Percentiles rank a stretch among this genome's conserved stretches.
phyloP scores from a whole-genome alignment of 2,888 invertebrate genomes.

The Caenorhabditis japonica region DNA sequence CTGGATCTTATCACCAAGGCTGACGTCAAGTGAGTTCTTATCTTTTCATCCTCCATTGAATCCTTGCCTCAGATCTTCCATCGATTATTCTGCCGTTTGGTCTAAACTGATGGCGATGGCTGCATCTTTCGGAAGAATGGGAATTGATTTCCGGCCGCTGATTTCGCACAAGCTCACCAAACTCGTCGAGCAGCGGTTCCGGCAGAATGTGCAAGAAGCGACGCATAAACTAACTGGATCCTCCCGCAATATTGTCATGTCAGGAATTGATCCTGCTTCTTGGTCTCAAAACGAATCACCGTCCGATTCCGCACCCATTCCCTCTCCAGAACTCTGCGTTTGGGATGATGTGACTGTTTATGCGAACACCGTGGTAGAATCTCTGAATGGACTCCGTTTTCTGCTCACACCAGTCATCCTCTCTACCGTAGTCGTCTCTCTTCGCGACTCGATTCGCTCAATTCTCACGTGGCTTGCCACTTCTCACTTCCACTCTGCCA shows the following conservation, averaged over 20 bases:
- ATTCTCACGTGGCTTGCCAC: constrained; percentile 63
- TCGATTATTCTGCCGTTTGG: constrained; percentile 72
- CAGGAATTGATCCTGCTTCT: constrained; percentile 48
- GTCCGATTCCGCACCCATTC: constrained; percentile 53
- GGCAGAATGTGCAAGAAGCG: constrained; percentile 59
- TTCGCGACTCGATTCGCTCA: constrained; percentile 60
- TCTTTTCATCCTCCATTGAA: not conserved
- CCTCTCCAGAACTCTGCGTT: constrained; percentile 70
- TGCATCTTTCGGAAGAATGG: constrained; percentile 75
- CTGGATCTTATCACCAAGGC: constrained; percentile 66
- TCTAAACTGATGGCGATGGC: constrained; percentile 73
- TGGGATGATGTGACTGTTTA: constrained; percentile 76
- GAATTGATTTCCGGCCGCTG: constrained; percentile 73
- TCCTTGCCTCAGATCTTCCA: constrained; percentile 50
- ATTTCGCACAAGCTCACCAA: constrained; percentile 65
- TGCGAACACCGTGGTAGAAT: constrained; percentile 69
- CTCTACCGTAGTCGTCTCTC: constrained; percentile 40
- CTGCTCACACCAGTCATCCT: constrained; percentile 65
- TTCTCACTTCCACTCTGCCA: constrained; percentile 48
- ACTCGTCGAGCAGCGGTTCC: constrained; percentile 66
- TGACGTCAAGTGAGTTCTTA: constrained; percentile 63
- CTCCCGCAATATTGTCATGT: constrained; percentile 39
- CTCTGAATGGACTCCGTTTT: constrained; percentile 72
- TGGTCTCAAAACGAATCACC: constrained; percentile 38
- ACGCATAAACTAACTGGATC: constrained; percentile 50